Evolutionary conservation across 1,140 invertebrate genomes (phyloP), one percentile per base, ranked within the genome.

Genomic region (Pinna nobilis): DNA sequence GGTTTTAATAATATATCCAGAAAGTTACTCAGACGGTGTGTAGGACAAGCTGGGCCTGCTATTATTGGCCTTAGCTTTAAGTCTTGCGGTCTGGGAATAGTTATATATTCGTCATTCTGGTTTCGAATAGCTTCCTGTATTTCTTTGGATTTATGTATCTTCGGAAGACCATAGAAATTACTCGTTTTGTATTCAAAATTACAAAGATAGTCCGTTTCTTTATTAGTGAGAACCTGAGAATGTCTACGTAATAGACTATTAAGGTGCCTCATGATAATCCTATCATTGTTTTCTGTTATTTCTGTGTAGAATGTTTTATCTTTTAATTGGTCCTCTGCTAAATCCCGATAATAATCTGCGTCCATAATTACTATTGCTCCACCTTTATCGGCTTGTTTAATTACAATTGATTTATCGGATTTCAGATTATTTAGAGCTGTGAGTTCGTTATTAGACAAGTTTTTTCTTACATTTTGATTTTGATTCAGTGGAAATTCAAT

Each of bases 121-220:
- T 32, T 35, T 35, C 33, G 23, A 25, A 59, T 28, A 6, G 57
- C 67, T 15, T 15, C 41, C 37, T 70, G 67, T 6, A 70, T 47
- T 35, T 70, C 55, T 20, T 70, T 61, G 23, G 67, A 70, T 61
- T 70, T 61, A 28, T 59, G 67, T 3, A 49, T 37, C 51, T 70
- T 70, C 6, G 55, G 67, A 13, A 70, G 32, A 11, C 50, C 50
- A 55, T 67, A 57, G 47, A 50, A 50, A 18, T 50, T 50, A 50
- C 47, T 50, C 18, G 47, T 20, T 50, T 50, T 50, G 3, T 20
- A 4, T 50, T 50, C 47, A 50, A 50, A 50, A 23, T 50, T 50
- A 6, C 18, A 20, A 6, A 50, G 18, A 50, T 7, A 50, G 2
- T 50, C 18, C 5, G 3, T 50, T 50, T 6, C 47, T 20, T 50